Conservation (phyloP, 1,140 invertebrate species). For the Diploscapter pachys region DNA sequence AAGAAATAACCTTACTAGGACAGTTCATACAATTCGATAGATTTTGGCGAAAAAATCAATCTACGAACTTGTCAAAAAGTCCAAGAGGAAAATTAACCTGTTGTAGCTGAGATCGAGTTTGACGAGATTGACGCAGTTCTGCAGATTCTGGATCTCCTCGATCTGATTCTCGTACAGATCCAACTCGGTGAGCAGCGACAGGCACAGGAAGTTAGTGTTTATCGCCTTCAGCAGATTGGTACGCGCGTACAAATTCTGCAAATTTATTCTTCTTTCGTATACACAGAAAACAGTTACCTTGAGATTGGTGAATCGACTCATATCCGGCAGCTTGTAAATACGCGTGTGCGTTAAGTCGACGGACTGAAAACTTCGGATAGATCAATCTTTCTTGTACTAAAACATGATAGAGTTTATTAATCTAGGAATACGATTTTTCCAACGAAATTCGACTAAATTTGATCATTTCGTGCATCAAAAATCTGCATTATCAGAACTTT, state of each 20-base stretch:
- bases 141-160: slow-evolving; percentile 79
- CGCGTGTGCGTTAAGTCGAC: slow-evolving; percentile 33
- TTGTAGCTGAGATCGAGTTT: slow-evolving; percentile 93
- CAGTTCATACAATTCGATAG: background rate
- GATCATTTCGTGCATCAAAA: background rate
- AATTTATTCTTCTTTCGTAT: background rate
- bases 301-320: slow-evolving; percentile 12
- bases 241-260: slow-evolving; percentile 19
- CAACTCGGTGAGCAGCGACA: slow-evolving; percentile 72
- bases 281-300: background rate
- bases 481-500: background rate
- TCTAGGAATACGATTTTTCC: background rate
- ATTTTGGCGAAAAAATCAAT: background rate
- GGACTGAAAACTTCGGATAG: slow-evolving; percentile 7
- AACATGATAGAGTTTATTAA: background rate
- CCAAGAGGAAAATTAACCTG: slow-evolving; percentile 60
- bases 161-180: slow-evolving; percentile 96
- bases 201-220: background rate
- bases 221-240: slow-evolving; percentile 22
- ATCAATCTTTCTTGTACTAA: background rate
- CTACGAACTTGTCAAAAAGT: background rate
- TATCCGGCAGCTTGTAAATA: slow-evolving; percentile 27
- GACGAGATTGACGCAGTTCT: slow-evolving; percentile 80
- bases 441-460: background rate
- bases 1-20: background rate